Evolutionary conservation across 92 coral and sea anemone genomes (phyloP).

Genomic region (Epizoanthus scotinus): DNA sequence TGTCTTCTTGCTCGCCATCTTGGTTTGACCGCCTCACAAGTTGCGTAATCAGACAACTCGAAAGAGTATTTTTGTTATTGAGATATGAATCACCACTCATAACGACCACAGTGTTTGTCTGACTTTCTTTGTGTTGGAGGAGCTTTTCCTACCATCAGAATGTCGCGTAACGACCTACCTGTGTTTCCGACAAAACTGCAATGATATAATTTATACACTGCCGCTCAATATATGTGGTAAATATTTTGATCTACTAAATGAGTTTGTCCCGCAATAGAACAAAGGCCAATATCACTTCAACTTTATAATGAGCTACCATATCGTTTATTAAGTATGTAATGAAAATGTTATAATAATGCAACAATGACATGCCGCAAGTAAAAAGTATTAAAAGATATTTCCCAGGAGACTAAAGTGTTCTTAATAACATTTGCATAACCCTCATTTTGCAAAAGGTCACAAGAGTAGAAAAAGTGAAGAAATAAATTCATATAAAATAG

Average conservation of each 20-base stretch:
- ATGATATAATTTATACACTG: background rate
- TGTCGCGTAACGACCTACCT: background rate
- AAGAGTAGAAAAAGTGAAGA: background rate
- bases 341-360: background rate
- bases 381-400: background rate
- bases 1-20: background rate
- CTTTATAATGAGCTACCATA: background rate
- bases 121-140: background rate
- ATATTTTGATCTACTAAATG: background rate
- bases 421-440: background rate
- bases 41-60: constrained; percentile 22
- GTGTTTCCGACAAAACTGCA: background rate
- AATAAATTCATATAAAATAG: no score
- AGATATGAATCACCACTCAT: background rate
- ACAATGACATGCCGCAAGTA: background rate
- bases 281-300: background rate
- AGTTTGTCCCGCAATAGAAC: background rate
- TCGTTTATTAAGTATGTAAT: background rate
- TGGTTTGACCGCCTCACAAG: background rate
- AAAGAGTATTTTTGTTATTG: background rate
- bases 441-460: background rate
- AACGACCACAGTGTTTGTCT: background rate
- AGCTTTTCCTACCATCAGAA: constrained; percentile 19
- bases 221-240: no score
- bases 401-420: background rate